Evolutionary conservation across 2,888 invertebrate genomes (phyloP).

Genomic region (Dyspetes luteomarginatus): DNA sequence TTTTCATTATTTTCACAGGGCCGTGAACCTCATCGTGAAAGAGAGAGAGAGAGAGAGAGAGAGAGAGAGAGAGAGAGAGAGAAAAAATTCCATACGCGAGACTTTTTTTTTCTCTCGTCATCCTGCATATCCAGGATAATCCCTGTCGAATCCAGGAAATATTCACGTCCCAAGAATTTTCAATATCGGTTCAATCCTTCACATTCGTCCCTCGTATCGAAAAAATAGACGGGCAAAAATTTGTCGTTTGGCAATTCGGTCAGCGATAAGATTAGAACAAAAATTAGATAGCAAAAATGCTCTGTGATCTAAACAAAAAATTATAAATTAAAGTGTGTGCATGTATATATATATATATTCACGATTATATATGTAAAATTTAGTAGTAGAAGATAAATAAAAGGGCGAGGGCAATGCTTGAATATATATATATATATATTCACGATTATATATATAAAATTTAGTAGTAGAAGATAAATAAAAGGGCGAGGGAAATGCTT

Average conservation of each 20-base stretch:
- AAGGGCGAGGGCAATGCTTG: conserved; percentile 43
- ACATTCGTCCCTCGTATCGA: neutral
- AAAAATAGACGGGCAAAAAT: neutral
- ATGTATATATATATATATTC: no score
- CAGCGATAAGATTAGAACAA: neutral
- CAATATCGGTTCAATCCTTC: conserved; percentile 10
- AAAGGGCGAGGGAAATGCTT: no score
- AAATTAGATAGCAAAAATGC: neutral
- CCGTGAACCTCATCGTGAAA: conserved; percentile 49
- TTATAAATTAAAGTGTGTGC: no score
- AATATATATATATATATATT: no score
- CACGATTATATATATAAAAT: no score
- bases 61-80: conserved; percentile 55
- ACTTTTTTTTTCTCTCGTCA: conserved; percentile 18
- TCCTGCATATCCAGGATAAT: conserved; percentile 55
- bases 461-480: neutral
- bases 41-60: conserved; percentile 41
- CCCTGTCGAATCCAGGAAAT: conserved; percentile 7
- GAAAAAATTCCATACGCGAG: conserved; percentile 28
- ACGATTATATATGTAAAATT: neutral
- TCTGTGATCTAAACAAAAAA: neutral
- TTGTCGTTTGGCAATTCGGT: neutral
- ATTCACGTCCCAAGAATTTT: neutral
- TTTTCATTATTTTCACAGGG: conserved; percentile 62
- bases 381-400: conserved; percentile 18